These are phyloP conservation scores for Cotesia vestalis DNA, from an alignment of 1,140 invertebrate species.

Conservation along the genomic window DNA sequence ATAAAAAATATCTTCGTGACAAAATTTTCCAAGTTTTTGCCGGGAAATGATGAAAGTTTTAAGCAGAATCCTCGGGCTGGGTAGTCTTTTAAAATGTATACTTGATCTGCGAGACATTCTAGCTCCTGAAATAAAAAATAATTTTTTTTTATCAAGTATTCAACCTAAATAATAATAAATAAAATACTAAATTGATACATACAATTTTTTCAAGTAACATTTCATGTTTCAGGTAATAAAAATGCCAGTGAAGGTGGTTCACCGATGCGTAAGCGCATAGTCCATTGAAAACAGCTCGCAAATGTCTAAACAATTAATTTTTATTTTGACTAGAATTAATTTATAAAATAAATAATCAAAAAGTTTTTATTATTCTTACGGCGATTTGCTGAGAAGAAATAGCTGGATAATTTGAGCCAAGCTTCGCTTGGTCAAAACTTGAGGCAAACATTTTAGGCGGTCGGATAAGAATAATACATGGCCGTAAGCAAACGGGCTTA, in stretches of 20 bases:
- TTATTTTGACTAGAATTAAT: background rate
- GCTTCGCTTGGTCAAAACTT: conserved; percentile 66
- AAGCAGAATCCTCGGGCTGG: conserved; percentile 74
- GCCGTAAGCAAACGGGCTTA: conserved; percentile 75
- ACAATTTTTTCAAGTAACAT: conserved; percentile 74
- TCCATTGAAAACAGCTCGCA: conserved; percentile 79
- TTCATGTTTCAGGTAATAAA: conserved; percentile 73
- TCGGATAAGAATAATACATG: conserved; percentile 75
- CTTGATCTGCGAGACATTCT: conserved; percentile 57
- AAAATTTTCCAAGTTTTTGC: conserved; percentile 53
- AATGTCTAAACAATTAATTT: conserved; percentile 51
- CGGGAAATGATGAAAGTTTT: conserved; percentile 60
- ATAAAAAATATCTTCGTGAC: conserved; percentile 63
- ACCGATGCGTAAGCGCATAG: conserved; percentile 81
- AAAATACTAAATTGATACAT: conserved; percentile 51
- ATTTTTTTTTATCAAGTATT: conserved; percentile 34
- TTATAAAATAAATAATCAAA: conserved; percentile 17
- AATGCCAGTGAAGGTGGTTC: conserved; percentile 83
- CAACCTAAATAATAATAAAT: background rate
- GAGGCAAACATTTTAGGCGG: conserved; percentile 68
- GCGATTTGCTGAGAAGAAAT: conserved; percentile 64
- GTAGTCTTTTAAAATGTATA: conserved; percentile 67
- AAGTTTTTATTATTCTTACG: conserved; percentile 54
- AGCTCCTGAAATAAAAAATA: conserved; percentile 64
- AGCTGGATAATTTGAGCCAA: conserved; percentile 64